Evolutionary conservation across 2,888 invertebrate genomes (phyloP), one percentile per base, ranked within the genome.

Genomic region (Coleophora flavipennella): DNA sequence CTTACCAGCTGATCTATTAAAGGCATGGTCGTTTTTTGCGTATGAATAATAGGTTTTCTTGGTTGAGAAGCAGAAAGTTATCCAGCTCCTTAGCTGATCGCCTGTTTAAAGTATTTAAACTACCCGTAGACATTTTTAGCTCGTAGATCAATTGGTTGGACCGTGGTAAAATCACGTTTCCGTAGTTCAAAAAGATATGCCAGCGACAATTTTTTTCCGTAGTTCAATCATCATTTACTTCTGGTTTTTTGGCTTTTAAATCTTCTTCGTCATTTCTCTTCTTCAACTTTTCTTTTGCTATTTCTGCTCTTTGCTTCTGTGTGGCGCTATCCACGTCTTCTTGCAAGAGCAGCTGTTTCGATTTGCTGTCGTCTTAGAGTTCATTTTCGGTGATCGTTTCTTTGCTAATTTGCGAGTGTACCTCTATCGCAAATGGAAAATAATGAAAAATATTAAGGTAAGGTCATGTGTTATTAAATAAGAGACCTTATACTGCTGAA

Each of bases 301-400:
- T 63, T 36, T 54, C 53, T 34, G 65, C 66, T 39, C 56, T 53
- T 39, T 67, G 57, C 42, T 62, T 66, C 48, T 76, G 44, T 20
- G 3, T 3, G 1, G 36, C 48, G 28, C 39, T 51, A 14, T 53
- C 52, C 7, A 63, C 49, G 4, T 67, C 59, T 13, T 73, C 66
- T 54, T 73, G 67, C 3, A 71, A 37, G 27, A 54, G 50, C 36
- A 61, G 53, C 46, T 74, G 57, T 40, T 55, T 61, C 31, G 57
- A 57, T 48, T 66, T 69, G 40, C 45, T 53, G 39, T 72, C 68
- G 14, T 72, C 85, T 49, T 87, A 83, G 38, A 87, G 61, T 46
- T 86, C 72, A 53, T 75, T 80, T 67, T 87, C 86, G 50, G 78
- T 57, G 46, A 78, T 64, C 33, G 76, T 62, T 71, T 86, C 83